Conservation (phyloP, 2,797 vertebrate species). For the Peromyscus melanophrys region DNA sequence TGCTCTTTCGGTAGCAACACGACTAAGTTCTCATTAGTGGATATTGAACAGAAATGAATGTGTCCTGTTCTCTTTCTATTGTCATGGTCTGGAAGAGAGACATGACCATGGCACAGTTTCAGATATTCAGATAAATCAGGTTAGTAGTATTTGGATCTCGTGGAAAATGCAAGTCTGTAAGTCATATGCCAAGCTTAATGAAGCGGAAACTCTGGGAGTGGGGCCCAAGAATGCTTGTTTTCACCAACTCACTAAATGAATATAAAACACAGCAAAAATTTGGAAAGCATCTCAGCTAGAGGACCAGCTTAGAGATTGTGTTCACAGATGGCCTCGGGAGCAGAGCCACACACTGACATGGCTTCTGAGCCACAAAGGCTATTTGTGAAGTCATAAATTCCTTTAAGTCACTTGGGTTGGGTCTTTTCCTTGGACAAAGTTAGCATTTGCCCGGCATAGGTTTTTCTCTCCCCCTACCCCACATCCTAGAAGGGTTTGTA, state of each 20-base stretch:
- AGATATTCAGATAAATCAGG: not conserved
- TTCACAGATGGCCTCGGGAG: not conserved
- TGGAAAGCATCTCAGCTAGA: not conserved
- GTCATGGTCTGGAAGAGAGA: not conserved
- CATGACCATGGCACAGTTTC: not conserved
- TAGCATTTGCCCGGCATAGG: not conserved
- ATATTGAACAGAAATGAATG: not conserved
- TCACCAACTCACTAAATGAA: not conserved
- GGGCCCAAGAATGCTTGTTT: not conserved
- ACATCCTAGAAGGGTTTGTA: not conserved
- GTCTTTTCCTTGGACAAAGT: not conserved
- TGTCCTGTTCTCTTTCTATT: not conserved
- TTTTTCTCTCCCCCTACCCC: no score
- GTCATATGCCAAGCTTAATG: not conserved
- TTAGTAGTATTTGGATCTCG: not conserved
- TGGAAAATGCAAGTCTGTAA: not conserved
- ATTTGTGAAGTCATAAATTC: not conserved
- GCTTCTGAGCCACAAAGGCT: not conserved
- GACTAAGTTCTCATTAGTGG: not conserved
- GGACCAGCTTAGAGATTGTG: not conserved
- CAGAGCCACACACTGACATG: not conserved
- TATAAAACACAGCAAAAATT: not conserved
- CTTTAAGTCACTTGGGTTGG: not conserved
- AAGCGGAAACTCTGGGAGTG: not conserved
- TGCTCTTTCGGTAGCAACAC: not conserved